Evolutionary conservation across 2,888 invertebrate species (phyloP), one percentile per base, ranked within the genome.

Genomic region (Stenolophus ochropezus): DNA sequence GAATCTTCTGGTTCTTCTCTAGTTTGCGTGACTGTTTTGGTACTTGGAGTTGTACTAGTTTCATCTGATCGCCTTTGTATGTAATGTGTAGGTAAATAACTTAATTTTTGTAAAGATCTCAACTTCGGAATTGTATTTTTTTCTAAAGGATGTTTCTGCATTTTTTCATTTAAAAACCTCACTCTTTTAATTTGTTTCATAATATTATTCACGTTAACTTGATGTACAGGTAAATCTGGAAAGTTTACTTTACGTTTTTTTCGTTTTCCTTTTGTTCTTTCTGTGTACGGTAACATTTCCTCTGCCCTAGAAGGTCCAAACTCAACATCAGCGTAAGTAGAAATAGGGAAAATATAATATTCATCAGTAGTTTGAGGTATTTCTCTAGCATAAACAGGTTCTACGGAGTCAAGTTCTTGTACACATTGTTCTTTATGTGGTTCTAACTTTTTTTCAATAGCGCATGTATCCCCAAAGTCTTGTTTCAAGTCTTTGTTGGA

Each of bases 101-200:
- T 21, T 11, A 56, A 56, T 56, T 56, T 56, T 20, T 56, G 18
- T 56, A 11, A 42, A 42, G 8, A n/a, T n/a, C 47, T 6, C 6
- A 8, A 42, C 47, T 42, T n/a, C n/a, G n/a, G n/a, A 33, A 33
- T 33, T 33, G 8, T 4, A 33, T 33, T 33, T 33, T 33, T 49
- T 58, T 58, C 23, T 58, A 1, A 4, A 76, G 33, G 6, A 11
- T 58, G 58, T 76, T 76, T 69, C 58, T 76, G 42, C 11, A 21
- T 0, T 16, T 33, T 58, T 11, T 33, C 33, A 58, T 76, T 76
- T 76, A 76, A 76, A 76, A 23, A 74, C 11, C 6, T 56, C 56
- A 20, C 23, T 25, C 4, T 69, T 69, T 69, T 8, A 16, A 33
- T 69, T 69, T 69, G 27, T 61, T 56, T 56, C n/a, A n/a, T n/a